A percentile compares a stretch with the other conserved stretches of the same genome.
Conservation (phyloP, 2,888 invertebrate species). For the Petrophora chlorosata region DNA sequence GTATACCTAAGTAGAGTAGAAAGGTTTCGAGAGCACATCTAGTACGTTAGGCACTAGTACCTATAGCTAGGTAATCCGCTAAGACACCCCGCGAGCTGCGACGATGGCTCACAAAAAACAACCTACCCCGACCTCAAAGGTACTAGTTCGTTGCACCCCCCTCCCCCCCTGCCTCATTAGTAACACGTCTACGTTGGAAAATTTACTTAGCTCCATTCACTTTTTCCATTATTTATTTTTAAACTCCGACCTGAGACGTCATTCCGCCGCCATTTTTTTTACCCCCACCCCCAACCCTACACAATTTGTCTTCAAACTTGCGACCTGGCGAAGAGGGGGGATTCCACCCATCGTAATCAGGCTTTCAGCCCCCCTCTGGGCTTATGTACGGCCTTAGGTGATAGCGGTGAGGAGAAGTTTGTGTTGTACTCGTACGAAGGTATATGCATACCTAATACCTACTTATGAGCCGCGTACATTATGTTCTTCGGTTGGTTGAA, state of each 20-base stretch:
- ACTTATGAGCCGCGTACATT: neutral
- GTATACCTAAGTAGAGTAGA: no score
- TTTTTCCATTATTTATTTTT: slow-evolving; percentile 57
- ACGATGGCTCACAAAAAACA: no score
- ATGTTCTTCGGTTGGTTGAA: neutral
- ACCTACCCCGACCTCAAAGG: neutral
- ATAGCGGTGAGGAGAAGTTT: slow-evolving; percentile 41
- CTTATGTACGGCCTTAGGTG: slow-evolving; percentile 68
- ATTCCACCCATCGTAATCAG: slow-evolving; percentile 43
- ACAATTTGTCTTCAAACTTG: slow-evolving; percentile 74
- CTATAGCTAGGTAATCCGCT: no score
- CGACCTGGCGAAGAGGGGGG: slow-evolving; percentile 61
- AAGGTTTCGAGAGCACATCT: no score
- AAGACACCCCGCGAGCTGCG: no score
- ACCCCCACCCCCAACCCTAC: slow-evolving; percentile 45
- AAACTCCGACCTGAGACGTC: slow-evolving; percentile 56
- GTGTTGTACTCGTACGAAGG: slow-evolving; percentile 25
- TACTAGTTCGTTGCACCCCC: slow-evolving; percentile 13
- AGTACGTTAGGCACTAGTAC: no score
- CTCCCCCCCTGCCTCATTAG: no score
- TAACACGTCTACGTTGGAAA: slow-evolving; percentile 24
- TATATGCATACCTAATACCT: neutral
- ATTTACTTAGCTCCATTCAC: slow-evolving; percentile 38
- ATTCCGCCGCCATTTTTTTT: slow-evolving; percentile 66
- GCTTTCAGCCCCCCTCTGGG: slow-evolving; percentile 39